Evolutionary conservation across 2,888 invertebrate species (phyloP).

Genomic region (Cerastis leucographa): DNA sequence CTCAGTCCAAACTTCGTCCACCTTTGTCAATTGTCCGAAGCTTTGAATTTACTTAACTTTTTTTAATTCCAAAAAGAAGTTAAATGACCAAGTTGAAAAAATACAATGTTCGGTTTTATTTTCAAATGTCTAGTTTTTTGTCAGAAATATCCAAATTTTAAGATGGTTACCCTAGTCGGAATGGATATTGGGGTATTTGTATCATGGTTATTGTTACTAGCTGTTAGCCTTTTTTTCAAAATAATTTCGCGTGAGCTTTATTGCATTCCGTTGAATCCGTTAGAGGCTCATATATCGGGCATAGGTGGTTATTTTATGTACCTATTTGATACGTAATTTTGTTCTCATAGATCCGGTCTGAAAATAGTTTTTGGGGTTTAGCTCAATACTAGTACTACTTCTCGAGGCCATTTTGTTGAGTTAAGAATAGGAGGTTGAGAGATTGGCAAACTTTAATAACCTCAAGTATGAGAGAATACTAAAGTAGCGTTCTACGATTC

Average conservation of each 20-base stretch:
- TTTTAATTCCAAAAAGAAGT: not conserved
- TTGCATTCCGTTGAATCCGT: constrained; percentile 1
- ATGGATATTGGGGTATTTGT: constrained; percentile 44
- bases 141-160: not conserved
- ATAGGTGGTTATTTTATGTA: not conserved
- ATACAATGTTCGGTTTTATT: not conserved
- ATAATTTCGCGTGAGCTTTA: constrained; percentile 5
- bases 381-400: not conserved
- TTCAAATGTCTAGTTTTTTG: not conserved
- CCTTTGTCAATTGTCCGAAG: not conserved
- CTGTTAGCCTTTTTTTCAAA: constrained; percentile 23
- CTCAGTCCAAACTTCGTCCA: not conserved
- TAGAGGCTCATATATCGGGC: not conserved
- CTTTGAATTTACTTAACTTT: not conserved
- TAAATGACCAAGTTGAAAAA: not conserved
- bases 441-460: not conserved
- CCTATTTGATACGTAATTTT: not conserved
- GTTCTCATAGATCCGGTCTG: not conserved
- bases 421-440: not conserved
- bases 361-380: not conserved
- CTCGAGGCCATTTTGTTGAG: not conserved
- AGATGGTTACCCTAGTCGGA: constrained; percentile 14
- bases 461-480: not conserved
- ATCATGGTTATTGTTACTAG: constrained; percentile 43
- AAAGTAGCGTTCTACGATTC: too few relatives aligned